Percentiles rank a stretch among this genome's conserved stretches.
Conservation (phyloP, 2,888 invertebrate species). For the Itoplectis maculator region DNA sequence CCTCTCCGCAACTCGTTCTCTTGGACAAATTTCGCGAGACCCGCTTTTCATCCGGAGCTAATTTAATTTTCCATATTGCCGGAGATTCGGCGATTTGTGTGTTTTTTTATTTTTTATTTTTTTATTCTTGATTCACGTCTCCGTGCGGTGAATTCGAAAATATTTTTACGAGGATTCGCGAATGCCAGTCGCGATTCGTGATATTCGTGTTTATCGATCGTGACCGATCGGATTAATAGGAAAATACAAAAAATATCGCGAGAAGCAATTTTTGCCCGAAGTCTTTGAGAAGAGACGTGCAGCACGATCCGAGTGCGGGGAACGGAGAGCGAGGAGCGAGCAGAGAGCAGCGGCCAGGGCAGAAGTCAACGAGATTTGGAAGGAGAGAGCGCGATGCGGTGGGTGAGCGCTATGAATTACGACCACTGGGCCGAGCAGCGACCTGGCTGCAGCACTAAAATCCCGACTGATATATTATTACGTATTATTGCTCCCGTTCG, state of each 20-base stretch:
- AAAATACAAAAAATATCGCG: neutral
- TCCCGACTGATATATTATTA: slow-evolving; percentile 85
- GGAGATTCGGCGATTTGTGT: slow-evolving; percentile 55
- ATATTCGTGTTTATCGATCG: too few relatives aligned
- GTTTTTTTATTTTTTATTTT: slow-evolving; percentile 33
- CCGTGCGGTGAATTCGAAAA: neutral
- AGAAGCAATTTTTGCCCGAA: neutral
- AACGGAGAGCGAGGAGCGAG: too few relatives aligned
- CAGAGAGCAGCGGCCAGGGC: slow-evolving; percentile 38
- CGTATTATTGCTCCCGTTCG: slow-evolving; percentile 84
- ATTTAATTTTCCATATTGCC: slow-evolving; percentile 67
- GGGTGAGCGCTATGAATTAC: slow-evolving; percentile 83
- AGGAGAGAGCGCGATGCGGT: slow-evolving; percentile 73
- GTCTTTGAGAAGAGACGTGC: slow-evolving; percentile 14
- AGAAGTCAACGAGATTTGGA: slow-evolving; percentile 37
- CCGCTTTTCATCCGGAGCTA: slow-evolving; percentile 52
- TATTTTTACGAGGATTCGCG: neutral
- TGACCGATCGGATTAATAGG: neutral
- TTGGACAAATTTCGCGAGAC: slow-evolving; percentile 45
- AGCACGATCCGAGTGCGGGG: slow-evolving; percentile 38
- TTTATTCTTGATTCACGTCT: slow-evolving; percentile 53
- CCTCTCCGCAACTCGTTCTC: slow-evolving; percentile 18
- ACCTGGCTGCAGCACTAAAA: slow-evolving; percentile 83
- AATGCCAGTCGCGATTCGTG: too few relatives aligned
- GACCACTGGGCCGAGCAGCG: slow-evolving; percentile 82